Percentiles rank a stretch among this genome's conserved stretches.
Conservation (phyloP, 2,888 invertebrate species). For the Cerastis rubricosa region DNA sequence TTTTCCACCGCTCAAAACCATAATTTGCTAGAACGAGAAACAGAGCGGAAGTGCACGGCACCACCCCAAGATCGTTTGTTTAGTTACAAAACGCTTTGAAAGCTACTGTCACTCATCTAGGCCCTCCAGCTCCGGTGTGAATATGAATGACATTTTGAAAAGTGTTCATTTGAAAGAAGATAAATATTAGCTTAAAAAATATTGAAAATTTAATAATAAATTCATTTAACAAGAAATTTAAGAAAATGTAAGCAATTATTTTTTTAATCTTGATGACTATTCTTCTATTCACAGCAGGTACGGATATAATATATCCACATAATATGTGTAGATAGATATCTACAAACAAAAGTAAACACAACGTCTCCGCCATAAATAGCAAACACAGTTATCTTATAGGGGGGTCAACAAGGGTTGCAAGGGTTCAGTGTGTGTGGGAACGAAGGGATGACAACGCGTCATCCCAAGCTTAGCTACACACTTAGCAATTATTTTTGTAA, state of each 20-base stretch:
- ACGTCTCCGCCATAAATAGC: constrained; percentile 42
- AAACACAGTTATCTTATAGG: constrained; percentile 50
- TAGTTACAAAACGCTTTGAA: too few species aligned
- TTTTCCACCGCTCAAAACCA: too few species aligned
- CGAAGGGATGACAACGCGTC: constrained; percentile 52
- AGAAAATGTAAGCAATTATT: background rate
- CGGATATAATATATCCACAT: background rate
- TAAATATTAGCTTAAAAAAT: too few species aligned
- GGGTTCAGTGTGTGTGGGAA: constrained; percentile 26
- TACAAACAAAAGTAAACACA: constrained; percentile 41
- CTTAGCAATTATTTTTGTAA: constrained; percentile 26
- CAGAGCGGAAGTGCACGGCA: too few species aligned
- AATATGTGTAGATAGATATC: background rate
- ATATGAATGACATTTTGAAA: background rate
- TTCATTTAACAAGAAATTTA: background rate
- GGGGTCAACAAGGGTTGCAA: constrained; percentile 35
- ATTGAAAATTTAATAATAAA: background rate
- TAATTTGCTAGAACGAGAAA: too few species aligned
- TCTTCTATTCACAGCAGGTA: too few species aligned
- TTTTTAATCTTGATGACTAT: background rate
- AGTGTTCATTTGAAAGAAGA: background rate
- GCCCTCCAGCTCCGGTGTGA: background rate
- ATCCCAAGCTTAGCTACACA: constrained; percentile 21
- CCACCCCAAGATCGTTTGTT: too few species aligned
- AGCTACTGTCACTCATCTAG: too few species aligned